These are phyloP conservation scores for Lepilemur septentrionalis DNA, from an alignment of 2,797 vertebrate species.

Conservation along the genomic window DNA sequence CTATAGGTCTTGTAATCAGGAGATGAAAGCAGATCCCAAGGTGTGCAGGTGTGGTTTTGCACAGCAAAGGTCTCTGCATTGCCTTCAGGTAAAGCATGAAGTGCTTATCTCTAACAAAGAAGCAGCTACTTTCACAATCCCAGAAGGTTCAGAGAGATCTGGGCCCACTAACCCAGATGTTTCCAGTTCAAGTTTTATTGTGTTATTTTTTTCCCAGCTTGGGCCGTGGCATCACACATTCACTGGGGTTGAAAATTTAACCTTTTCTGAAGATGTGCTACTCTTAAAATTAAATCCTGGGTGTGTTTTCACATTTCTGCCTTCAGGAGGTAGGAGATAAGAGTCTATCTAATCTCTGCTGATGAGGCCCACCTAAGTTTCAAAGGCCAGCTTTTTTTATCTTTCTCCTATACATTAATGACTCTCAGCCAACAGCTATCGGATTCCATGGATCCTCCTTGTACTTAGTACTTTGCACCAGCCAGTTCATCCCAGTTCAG, in stretches of 20 bases:
- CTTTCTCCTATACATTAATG: neutral
- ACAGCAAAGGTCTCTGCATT: neutral
- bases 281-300: neutral
- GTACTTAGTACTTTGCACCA: neutral
- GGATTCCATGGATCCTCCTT: neutral
- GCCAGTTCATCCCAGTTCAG: neutral
- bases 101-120: neutral
- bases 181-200: neutral
- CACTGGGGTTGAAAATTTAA: neutral
- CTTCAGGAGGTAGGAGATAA: neutral
- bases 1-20: neutral
- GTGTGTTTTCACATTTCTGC: constrained; percentile 1
- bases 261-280: neutral
- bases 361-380: neutral
- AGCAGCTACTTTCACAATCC: neutral
- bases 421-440: neutral
- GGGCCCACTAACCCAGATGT: neutral
- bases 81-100: neutral
- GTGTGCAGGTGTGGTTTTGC: neutral
- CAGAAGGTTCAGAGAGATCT: neutral
- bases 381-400: neutral
- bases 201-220: neutral
- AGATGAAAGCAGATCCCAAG: neutral
- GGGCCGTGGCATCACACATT: neutral
- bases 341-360: neutral